phyloP scores from a whole-genome alignment of 2,113 vertebrate genomes.

The Gambusia holbrooki region DNA sequence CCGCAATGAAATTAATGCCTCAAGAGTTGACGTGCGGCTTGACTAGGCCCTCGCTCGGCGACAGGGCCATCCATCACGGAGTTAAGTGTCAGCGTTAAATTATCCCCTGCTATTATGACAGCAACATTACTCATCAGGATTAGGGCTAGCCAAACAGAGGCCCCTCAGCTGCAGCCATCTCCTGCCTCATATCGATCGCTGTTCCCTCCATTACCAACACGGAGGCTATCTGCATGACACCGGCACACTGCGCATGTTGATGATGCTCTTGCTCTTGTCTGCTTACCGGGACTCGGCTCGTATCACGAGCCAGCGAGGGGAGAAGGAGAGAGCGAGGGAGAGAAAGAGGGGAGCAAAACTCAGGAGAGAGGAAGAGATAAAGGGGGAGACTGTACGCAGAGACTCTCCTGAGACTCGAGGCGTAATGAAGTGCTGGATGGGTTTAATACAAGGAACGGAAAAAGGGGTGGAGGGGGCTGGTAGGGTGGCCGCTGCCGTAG shows the following conservation, averaged over 20 bases:
- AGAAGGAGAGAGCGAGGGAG: constrained; percentile 41
- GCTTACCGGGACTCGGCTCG: constrained; percentile 48
- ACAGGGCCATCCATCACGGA: constrained; percentile 91
- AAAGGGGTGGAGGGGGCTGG: too few species aligned
- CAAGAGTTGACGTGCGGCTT: constrained; percentile 82
- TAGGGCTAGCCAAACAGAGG: constrained; percentile 80
- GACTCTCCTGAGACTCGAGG: constrained; percentile 78
- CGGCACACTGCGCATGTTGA: constrained; percentile 86
- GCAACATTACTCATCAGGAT: constrained; percentile 95
- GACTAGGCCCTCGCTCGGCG: constrained; percentile 75
- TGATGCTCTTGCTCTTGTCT: constrained; percentile 81
- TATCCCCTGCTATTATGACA: constrained; percentile 95
- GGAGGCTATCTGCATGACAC: constrained; percentile 87
- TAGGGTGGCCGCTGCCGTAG: constrained; percentile 65
- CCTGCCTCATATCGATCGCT: constrained; percentile 85
- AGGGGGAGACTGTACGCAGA: constrained; percentile 75
- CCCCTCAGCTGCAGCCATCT: constrained; percentile 78
- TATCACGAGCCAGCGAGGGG: constrained; percentile 51
- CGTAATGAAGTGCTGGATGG: constrained; percentile 82
- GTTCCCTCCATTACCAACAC: constrained; percentile 82
- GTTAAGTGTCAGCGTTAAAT: constrained; percentile 95
- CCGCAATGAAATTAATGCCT: constrained; percentile 86
- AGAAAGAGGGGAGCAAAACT: constrained; percentile 62
- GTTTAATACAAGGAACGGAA: constrained; percentile 79
- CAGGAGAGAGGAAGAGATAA: constrained; percentile 76